A percentile compares a stretch with the other conserved stretches of the same genome.
phyloP scores from a whole-genome alignment of 2,797 vertebrate genomes.

The Eulemur albifrons region DNA sequence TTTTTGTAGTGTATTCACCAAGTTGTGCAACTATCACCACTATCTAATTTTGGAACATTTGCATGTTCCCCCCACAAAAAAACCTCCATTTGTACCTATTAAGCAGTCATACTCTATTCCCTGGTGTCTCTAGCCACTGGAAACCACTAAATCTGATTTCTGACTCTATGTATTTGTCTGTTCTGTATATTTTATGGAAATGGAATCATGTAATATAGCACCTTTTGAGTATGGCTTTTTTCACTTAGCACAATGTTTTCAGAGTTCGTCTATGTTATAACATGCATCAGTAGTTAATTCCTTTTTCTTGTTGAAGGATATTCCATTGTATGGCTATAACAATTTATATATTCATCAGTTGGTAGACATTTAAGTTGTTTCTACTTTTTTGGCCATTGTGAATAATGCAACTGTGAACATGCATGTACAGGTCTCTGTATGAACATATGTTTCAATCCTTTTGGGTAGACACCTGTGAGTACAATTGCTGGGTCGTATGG shows the following conservation, averaged over 20 bases:
- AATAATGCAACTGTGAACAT: background rate
- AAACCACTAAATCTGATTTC: background rate
- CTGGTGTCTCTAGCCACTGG: background rate
- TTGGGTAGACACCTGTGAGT: background rate
- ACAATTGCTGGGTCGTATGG: background rate
- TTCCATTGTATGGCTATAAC: background rate
- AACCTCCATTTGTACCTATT: background rate
- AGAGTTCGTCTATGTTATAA: background rate
- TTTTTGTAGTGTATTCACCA: background rate
- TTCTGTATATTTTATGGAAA: background rate
- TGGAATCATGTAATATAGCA: background rate
- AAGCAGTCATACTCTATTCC: background rate
- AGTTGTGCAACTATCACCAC: background rate
- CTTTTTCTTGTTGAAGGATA: background rate
- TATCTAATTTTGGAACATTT: background rate
- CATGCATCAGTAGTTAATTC: background rate
- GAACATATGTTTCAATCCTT: background rate
- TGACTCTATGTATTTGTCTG: background rate
- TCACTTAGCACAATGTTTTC: background rate
- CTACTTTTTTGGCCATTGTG: background rate
- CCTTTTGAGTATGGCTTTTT: background rate
- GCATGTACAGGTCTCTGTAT: background rate
- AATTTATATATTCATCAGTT: background rate
- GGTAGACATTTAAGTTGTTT: background rate
- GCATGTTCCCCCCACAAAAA: background rate